These are phyloP conservation scores for Axinella damicornis DNA, from an alignment of 37 sponge, comb jelly and placozoan genomes.

Conservation along the genomic window DNA sequence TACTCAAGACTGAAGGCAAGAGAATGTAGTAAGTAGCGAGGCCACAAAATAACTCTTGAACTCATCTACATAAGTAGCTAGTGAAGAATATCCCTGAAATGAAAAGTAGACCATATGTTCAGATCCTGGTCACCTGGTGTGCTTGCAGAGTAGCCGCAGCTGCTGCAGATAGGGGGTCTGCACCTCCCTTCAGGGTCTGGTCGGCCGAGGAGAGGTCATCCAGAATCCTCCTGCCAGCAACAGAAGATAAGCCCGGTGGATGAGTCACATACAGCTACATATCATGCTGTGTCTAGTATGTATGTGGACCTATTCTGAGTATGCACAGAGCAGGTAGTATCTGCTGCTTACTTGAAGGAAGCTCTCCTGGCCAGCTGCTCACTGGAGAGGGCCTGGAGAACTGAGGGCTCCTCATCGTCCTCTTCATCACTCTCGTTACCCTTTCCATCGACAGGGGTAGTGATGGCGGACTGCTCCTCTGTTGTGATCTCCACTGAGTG, in stretches of 20 bases:
- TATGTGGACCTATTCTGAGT: neutral
- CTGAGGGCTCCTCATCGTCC: slow-evolving; percentile 50
- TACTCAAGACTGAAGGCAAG: no score
- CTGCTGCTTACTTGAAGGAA: slow-evolving; percentile 76
- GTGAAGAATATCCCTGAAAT: neutral
- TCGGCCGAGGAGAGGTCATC: slow-evolving; percentile 66
- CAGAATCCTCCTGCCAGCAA: slow-evolving; percentile 46
- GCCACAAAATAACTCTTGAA: no score
- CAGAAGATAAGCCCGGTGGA: no score
- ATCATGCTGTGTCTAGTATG: no score
- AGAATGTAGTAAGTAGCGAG: no score
- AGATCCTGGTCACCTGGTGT: slow-evolving; percentile 48
- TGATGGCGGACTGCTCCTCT: neutral
- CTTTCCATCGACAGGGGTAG: neutral
- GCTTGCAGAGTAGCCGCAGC: slow-evolving; percentile 49
- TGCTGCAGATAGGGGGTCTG: slow-evolving; percentile 19
- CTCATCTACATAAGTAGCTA: no score
- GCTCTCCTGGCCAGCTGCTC: slow-evolving; percentile 72
- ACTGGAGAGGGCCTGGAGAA: slow-evolving; percentile 51
- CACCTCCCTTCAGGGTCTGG: slow-evolving; percentile 28
- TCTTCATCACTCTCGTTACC: slow-evolving; percentile 28
- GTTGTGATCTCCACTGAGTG: slow-evolving; percentile 7
- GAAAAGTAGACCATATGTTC: no score
- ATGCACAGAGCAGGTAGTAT: neutral
- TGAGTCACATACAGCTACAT: no score